These are phyloP conservation scores for Harpalus rufipes DNA, from an alignment of 2,888 invertebrate species.

Conservation along the genomic window DNA sequence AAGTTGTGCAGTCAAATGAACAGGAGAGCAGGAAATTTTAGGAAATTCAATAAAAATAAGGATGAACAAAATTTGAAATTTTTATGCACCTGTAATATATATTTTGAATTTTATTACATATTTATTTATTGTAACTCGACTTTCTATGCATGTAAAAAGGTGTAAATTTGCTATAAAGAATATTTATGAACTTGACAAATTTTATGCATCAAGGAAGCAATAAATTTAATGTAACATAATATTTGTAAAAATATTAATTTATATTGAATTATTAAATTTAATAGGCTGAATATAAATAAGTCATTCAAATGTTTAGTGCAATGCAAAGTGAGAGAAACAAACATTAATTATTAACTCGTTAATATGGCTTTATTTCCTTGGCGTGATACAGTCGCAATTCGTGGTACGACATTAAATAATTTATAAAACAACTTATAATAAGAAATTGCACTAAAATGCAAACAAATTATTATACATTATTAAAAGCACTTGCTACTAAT, in stretches of 20 bases:
- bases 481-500: background rate
- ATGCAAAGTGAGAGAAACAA: constrained; percentile 17
- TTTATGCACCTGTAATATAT: no score
- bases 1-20: no score
- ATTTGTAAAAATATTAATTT: constrained; percentile 35
- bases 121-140: background rate
- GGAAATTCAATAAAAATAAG: no score
- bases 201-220: constrained; percentile 26
- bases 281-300: constrained; percentile 34
- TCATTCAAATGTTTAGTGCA: background rate
- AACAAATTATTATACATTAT: background rate
- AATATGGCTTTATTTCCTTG: constrained; percentile 26
- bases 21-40: no score
- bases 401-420: background rate
- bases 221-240: constrained; percentile 36
- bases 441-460: background rate
- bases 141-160: background rate
- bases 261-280: constrained; percentile 41
- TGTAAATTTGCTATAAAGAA: constrained; percentile 35
- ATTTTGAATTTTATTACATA: constrained; percentile 3
- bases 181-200: constrained; percentile 30
- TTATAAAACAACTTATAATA: constrained; percentile 4
- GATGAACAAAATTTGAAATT: no score
- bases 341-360: constrained; percentile 33
- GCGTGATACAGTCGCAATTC: background rate